Percentiles rank a stretch among this genome's conserved stretches.
Evolutionary conservation across 35 echinoderm and acorn worm species (phyloP).

Genomic region (Apostichopus parvimensis): DNA sequence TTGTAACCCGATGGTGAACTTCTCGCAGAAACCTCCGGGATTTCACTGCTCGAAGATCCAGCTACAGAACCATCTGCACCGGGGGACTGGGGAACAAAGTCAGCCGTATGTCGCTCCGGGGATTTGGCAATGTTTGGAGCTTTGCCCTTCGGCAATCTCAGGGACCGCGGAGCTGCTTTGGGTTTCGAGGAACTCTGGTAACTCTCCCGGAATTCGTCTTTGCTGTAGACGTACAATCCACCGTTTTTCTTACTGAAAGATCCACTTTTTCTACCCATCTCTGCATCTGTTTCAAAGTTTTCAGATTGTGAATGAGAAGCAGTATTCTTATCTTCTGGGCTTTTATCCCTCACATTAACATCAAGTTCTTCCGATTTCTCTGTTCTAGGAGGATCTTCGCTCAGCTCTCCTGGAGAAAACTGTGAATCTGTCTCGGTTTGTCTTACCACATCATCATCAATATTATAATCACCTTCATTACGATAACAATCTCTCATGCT

Average conservation of each 20-base stretch:
- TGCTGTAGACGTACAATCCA: conserved; percentile 26
- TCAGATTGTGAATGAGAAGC: neutral
- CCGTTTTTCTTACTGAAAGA: conserved; percentile 53
- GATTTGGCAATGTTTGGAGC: neutral
- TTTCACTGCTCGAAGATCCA: neutral
- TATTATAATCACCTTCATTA: neutral
- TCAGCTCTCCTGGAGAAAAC: neutral
- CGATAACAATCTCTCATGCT: too few species aligned
- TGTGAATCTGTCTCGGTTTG: neutral
- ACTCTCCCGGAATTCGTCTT: conserved; percentile 41
- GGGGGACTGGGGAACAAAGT: neutral
- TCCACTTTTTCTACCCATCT: conserved; percentile 54
- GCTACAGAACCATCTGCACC: neutral
- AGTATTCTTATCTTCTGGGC: too few species aligned
- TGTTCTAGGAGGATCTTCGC: neutral
- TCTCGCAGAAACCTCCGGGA: neutral
- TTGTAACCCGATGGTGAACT: too few species aligned
- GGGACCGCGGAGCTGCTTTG: neutral
- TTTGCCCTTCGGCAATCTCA: neutral
- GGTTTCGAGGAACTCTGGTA: conserved; percentile 23
- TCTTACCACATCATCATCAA: neutral
- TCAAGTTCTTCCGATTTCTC: too few species aligned
- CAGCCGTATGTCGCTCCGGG: neutral
- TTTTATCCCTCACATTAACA: too few species aligned
- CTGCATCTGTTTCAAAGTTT: neutral